Base-by-base conservation (phyloP, 2,797 vertebrate genomes). In the Hoplostethus mediterraneus region DNA sequence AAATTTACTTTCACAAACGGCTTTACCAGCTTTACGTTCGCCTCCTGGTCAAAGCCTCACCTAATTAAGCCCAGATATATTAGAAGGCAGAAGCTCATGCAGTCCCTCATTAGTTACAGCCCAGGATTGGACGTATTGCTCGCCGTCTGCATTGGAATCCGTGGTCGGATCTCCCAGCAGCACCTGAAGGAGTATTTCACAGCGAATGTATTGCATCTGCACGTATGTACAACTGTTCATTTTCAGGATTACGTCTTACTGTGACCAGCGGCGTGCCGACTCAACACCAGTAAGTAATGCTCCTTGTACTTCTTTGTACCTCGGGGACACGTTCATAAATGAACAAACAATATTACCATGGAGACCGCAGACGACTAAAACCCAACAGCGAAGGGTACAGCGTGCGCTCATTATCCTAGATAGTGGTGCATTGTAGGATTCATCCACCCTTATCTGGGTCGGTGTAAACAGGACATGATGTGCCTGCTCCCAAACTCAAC, bases 41-140 rank as follows among this genome's bases (percentile, higher is more conserved):
- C 49, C 64, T 28, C 51, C 28, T 61, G 42, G 64, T 67, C 16
- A 67, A 61, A 47, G 45, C 49, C 28, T 40, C 28, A 42, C 40
- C 16, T 17, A 5, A 25, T 52, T 40, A 40, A 40, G 17, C 49
- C 25, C 11, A 47, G 45, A 36, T 16, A 36, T 12, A 30, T 9
- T 48, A 36, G 31, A 10, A 56, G 38, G 44, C 57, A 52, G 14
- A 40, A 51, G 7, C 55, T 65, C 49, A 63, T 40, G 44, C 28
- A 67, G 6, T 21, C n/a, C 36, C 16, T 70, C 67, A 63, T 71
- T 53, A 71, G 76, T 60, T 47, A 71, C 21, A 62, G 44, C 31
- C 6, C 17, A 58, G 25, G 49, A 30, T 1, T 57, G 68, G 36
- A 31, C 14, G 16, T 16, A 25, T 45, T 56, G 40, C 38, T 0